These are phyloP conservation scores for Rhyacichthys aspro DNA, from an alignment of 2,797 vertebrate species.

Conservation along the genomic window DNA sequence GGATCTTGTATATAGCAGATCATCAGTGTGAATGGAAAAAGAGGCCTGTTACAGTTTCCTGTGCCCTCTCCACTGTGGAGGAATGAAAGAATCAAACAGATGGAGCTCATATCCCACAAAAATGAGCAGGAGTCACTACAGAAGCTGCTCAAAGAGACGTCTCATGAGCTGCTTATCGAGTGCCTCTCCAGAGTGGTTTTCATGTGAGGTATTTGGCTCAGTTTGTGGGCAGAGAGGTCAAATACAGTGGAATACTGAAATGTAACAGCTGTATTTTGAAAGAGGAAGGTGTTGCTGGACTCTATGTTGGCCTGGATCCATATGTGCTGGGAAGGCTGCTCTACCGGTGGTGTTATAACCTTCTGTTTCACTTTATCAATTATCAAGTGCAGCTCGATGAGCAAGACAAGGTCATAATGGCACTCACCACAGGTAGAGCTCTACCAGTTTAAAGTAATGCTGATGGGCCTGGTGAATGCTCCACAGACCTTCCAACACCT, in stretches of 20 bases:
- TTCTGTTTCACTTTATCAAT: no score
- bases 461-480: no score
- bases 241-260: no score
- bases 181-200: slow-evolving; percentile 84
- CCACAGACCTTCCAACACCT: no score
- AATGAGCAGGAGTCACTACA: slow-evolving; percentile 1
- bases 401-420: no score
- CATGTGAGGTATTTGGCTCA: slow-evolving; percentile 91
- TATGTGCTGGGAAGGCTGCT: no score
- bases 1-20: slow-evolving; percentile 87
- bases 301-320: no score
- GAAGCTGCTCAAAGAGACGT: slow-evolving; percentile 68
- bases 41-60: slow-evolving; percentile 87
- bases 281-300: no score
- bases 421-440: no score
- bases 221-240: slow-evolving; percentile 87
- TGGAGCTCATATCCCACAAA: background rate
- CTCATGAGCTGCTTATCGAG: slow-evolving; percentile 90
- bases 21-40: slow-evolving; percentile 85
- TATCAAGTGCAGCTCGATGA: no score
- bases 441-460: no score
- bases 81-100: slow-evolving; percentile 81
- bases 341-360: no score
- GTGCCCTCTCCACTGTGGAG: slow-evolving; percentile 84
- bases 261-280: slow-evolving; percentile 75